Base-by-base conservation (phyloP, 2,888 invertebrate species). In the Nycteola revayana region DNA sequence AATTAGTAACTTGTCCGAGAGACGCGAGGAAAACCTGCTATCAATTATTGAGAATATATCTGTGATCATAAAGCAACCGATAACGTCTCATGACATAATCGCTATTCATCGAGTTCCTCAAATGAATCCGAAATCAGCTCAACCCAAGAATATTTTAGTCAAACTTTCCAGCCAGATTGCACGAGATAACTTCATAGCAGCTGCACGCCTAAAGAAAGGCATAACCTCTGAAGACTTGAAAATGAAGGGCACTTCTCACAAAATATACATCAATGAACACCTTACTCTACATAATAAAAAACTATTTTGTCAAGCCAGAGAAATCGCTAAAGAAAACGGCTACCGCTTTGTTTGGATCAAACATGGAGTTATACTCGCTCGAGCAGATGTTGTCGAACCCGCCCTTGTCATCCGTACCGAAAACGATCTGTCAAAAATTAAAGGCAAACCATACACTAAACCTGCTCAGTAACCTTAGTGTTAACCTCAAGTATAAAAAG, bases 181-280 rank as follows among this genome's bases (percentile, higher is more conserved):
- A 4, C 14, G 33, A 1, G 33, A 33, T 9, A 33, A 33, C 14
- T 21, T 33, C n/a, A 23, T 33, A 7, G 3, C 23, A 9, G 27
- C 33, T 1, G 22, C 9, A 6, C 24, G 27, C 1, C 9, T 22
- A 3, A 7, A 10, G 5, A 33, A 33, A 10, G 33, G 23, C 9
- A 26, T 33, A 1, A 27, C 27, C 3, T 18, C 33, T 1, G 24
- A 32, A 9, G 24, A 29, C 6, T 10, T 20, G 14, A 22, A 25
- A 1, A 32, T 41, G 0, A 1, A 14, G 8, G 17, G 23, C 11
- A 9, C 29, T 17, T 9, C 14, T 6, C 32, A 30, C 17, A 32
- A 18, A 23, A 27, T 34, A 7, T 28, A 34, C 8, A 9, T 24
- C 10, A 28, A 28, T 23, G 26, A 43, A 27, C 25, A 34, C 7